phyloP scores from a whole-genome alignment of 2,888 invertebrate species.

The Macropis europaea region DNA sequence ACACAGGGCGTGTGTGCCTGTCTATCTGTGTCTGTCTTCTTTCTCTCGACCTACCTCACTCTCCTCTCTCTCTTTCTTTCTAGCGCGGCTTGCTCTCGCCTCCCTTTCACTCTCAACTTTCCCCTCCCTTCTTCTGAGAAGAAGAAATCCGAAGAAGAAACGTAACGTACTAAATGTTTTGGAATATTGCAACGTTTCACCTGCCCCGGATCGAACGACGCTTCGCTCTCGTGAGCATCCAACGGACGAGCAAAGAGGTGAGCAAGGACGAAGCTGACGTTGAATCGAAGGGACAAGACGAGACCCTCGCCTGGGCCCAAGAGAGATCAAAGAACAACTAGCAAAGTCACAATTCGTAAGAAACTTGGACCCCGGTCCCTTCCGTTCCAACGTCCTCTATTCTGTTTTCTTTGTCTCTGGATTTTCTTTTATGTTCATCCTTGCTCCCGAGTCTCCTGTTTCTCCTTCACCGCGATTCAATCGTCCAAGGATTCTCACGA shows the following conservation, averaged over 20 bases:
- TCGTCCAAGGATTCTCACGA: slow-evolving; percentile 32
- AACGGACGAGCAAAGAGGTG: not conserved
- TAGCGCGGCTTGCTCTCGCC: slow-evolving; percentile 12
- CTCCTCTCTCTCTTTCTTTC: not conserved
- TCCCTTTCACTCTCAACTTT: slow-evolving; percentile 55
- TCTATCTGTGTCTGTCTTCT: not conserved
- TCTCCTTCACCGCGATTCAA: not conserved
- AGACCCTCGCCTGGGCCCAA: slow-evolving; percentile 17
- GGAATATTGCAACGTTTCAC: slow-evolving; percentile 76
- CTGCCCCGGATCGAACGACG: slow-evolving; percentile 63
- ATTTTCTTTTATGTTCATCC: not conserved
- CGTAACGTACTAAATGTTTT: slow-evolving; percentile 58
- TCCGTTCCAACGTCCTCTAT: too few relatives aligned
- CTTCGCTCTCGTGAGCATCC: slow-evolving; percentile 10
- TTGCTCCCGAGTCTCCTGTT: not conserved
- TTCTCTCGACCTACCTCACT: not conserved
- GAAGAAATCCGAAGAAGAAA: slow-evolving; percentile 34
- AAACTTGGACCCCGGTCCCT: slow-evolving; percentile 31
- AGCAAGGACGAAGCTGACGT: not conserved
- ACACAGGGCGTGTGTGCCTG: not conserved
- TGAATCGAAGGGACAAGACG: not conserved
- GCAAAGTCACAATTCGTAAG: slow-evolving; percentile 47
- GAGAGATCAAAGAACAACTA: slow-evolving; percentile 57
- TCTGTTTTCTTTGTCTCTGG: not conserved
- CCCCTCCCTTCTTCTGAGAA: slow-evolving; percentile 23